Evolutionary conservation across 2,113 vertebrate species (phyloP), one percentile per base, ranked within the genome.

Genomic region (Nesoenas mayeri): DNA sequence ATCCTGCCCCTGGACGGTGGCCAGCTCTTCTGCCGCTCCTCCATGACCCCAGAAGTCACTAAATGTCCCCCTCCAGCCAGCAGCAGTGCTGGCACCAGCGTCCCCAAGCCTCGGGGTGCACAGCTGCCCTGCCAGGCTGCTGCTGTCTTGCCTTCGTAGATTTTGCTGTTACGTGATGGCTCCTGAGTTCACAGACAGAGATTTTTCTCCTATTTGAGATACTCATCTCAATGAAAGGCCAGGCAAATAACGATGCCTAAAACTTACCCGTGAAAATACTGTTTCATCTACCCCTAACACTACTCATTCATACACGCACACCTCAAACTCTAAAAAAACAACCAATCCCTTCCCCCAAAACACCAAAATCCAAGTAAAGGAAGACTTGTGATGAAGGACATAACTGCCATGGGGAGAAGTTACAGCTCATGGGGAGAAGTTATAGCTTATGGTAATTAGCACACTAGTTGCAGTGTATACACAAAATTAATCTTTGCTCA

Each of bases 341-440:
- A 57, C 15, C 14, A 83, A 51, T 3, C 9, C 9, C 34, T 75
- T 57, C 15, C 20, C 66, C 28, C 0, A 0, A 38, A 90, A 51
- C 12, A 79, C 9, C 42, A 67, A 56, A 81, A 67, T 0, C 12
- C 36, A 79, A 48, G 22, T 24, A 25, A 60, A 78, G 36, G 56
- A 50, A 86, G 54, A 28, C 3, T 6, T 69, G 34, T 47, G 42
- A 47, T 31, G 24, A 61, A 42, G 57, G n/a, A 54, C 1, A 0
- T 1, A 20, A 53, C 7, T n/a, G 17, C 17, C 8, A 10, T 9
- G 54, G 57, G 53, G 26, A 79, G 31, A 56, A 62, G 75, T 0
- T 36, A 24, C 26, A 40, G 48, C 3, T 75, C 32, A 6, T 4
- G 19, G 42, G 15, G 42, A 42, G 42, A 42, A 42, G 42, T 42